Evolutionary conservation across 2,113 vertebrate genomes (phyloP).

Genomic region (Petaurus breviceps): DNA sequence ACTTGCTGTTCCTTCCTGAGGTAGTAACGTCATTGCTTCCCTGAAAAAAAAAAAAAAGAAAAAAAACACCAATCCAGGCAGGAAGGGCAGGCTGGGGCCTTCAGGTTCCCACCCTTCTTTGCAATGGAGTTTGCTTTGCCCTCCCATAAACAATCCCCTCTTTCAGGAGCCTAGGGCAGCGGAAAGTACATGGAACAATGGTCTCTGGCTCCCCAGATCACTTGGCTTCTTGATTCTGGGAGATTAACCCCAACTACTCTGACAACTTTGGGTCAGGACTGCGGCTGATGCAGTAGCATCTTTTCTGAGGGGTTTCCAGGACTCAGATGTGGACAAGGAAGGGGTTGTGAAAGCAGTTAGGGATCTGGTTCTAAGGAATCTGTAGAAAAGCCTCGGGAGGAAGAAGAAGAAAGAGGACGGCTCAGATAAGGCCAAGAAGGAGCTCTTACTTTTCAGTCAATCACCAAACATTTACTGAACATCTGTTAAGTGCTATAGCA

Average conservation of each 20-base stretch:
- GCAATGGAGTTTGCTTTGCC: constrained; percentile 26
- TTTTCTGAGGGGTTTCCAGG: background rate
- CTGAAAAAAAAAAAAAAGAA: background rate
- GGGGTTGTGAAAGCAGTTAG: background rate
- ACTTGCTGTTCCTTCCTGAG: constrained; percentile 59
- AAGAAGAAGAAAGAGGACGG: background rate
- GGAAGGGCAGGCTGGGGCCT: constrained; percentile 51
- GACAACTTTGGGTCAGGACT: background rate
- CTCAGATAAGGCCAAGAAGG: background rate
- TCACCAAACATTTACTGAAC: background rate
- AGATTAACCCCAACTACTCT: background rate
- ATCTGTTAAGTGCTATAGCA: background rate
- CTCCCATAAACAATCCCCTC: background rate
- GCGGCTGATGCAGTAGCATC: background rate
- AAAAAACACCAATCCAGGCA: background rate
- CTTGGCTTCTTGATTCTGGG: background rate
- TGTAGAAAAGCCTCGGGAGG: too few species aligned
- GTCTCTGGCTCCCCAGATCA: background rate
- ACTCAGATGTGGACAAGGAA: background rate
- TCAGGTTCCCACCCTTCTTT: constrained; percentile 31
- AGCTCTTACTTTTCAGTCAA: background rate
- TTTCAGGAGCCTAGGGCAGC: constrained; percentile 45
- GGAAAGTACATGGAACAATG: constrained; percentile 54
- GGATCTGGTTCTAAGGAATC: background rate
- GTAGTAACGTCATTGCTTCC: constrained; percentile 22